Percentiles rank a stretch among this genome's conserved stretches.
Evolutionary conservation across 2,888 invertebrate genomes (phyloP).

Genomic region (Zaprionus obscuricornis): DNA sequence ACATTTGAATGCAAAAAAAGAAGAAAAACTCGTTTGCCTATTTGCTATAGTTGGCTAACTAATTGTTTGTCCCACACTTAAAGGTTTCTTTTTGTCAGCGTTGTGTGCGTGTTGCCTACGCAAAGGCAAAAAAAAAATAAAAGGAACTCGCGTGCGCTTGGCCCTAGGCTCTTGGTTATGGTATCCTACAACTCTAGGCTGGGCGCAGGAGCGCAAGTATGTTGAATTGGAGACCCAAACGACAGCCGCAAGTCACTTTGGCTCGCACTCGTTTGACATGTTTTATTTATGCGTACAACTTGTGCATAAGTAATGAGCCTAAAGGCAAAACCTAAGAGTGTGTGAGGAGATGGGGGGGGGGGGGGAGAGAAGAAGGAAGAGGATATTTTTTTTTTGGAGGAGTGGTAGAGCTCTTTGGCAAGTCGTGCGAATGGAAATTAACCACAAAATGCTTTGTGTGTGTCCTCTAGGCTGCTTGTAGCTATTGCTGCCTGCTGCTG

Average conservation of each 20-base stretch:
- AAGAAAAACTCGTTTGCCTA: no score
- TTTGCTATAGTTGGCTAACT: no score
- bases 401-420: slow-evolving; percentile 16
- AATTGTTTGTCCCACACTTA: slow-evolving; percentile 33
- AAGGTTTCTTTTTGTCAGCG: slow-evolving; percentile 2
- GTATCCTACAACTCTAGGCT: no score
- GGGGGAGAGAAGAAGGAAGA: slow-evolving; percentile 12
- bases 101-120: slow-evolving; percentile 33
- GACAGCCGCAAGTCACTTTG: slow-evolving; percentile 52
- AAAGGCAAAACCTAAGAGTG: background rate
- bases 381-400: slow-evolving; percentile 2
- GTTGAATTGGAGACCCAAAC: slow-evolving; percentile 23
- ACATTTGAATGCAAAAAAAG: no score
- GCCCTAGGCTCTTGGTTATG: background rate
- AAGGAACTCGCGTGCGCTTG: slow-evolving; percentile 20
- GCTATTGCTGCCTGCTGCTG: slow-evolving; percentile 22
- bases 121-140: no score
- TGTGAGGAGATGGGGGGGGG: background rate
- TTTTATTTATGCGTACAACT: slow-evolving; percentile 78
- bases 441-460: slow-evolving; percentile 58
- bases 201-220: no score
- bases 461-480: no score
- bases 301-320: slow-evolving; percentile 74
- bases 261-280: slow-evolving; percentile 63
- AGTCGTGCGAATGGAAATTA: slow-evolving; percentile 63